Conservation (phyloP, 2,113 vertebrate genomes). For the Marcusenius ussheri region DNA sequence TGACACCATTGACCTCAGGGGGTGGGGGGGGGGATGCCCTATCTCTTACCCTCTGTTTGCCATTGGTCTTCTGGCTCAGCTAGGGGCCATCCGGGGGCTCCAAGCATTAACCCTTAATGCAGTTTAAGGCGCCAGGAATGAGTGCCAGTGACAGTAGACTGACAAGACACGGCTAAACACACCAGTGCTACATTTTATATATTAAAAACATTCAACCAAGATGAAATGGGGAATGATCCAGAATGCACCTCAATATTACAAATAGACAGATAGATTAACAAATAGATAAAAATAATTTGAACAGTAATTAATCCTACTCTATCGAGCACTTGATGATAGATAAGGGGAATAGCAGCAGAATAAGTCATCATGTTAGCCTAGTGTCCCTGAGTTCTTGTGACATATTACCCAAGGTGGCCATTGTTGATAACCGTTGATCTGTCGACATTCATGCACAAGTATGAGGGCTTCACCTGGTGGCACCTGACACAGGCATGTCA, state of each 20-base stretch:
- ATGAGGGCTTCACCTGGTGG: neutral
- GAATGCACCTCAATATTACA: neutral
- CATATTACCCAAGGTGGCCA: neutral
- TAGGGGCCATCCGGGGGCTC: constrained; percentile 7
- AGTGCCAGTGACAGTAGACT: neutral
- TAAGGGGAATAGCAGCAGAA: neutral
- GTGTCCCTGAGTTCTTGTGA: neutral
- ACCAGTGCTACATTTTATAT: neutral
- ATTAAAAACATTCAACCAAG: neutral
- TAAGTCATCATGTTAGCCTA: neutral
- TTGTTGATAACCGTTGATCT: neutral
- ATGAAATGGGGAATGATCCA: neutral
- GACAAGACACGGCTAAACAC: neutral
- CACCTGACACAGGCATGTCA: neutral
- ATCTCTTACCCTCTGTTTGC: neutral
- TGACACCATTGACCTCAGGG: neutral
- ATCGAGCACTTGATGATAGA: too few species aligned
- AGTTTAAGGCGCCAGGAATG: neutral
- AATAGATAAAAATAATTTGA: neutral
- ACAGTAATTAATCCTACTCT: neutral
- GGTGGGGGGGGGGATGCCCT: neutral
- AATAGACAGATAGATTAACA: too few species aligned
- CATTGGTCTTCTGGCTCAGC: constrained; percentile 15
- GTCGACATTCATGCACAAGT: neutral
- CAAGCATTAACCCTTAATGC: neutral